Evolutionary conservation across 1,140 invertebrate species (phyloP).

Genomic region (Drosophila subpulchrella): DNA sequence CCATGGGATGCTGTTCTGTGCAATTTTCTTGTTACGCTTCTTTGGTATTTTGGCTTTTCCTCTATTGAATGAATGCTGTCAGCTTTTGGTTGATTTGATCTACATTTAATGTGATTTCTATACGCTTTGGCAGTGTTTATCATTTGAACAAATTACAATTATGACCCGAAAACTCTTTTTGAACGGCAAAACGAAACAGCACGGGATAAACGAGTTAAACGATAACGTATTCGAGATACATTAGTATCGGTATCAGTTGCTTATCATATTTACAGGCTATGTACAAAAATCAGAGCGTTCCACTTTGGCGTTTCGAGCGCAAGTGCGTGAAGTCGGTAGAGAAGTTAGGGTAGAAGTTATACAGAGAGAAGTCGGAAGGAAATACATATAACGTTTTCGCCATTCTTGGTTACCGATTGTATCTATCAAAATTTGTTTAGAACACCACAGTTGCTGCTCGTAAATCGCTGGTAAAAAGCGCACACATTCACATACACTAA

Average conservation of each 20-base stretch:
- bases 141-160: constrained; percentile 72
- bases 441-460: constrained; percentile 77
- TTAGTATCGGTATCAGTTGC: constrained; percentile 1
- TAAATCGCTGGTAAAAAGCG: constrained; percentile 75
- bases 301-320: constrained; percentile 49
- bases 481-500: constrained; percentile 56
- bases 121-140: constrained; percentile 82
- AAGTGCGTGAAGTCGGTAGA: constrained; percentile 44
- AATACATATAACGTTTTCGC: constrained; percentile 34
- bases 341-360: constrained; percentile 8
- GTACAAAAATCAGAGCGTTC: constrained; percentile 65
- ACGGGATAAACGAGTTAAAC: constrained; percentile 34
- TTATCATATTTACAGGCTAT: constrained; percentile 71
- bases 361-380: constrained; percentile 32
- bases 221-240: constrained; percentile 37
- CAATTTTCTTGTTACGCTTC: constrained; percentile 46
- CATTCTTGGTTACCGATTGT: constrained; percentile 50
- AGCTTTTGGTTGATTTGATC: constrained; percentile 39
- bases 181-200: constrained; percentile 44
- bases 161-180: constrained; percentile 39
- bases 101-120: constrained; percentile 74
- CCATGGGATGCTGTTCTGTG: constrained; percentile 47
- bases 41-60: constrained; percentile 2
- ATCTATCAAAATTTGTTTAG: constrained; percentile 72
- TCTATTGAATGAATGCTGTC: constrained; percentile 37